These are phyloP conservation scores for Cantharis flavilabris DNA, from an alignment of 2,888 invertebrate genomes.

Conservation along the genomic window DNA sequence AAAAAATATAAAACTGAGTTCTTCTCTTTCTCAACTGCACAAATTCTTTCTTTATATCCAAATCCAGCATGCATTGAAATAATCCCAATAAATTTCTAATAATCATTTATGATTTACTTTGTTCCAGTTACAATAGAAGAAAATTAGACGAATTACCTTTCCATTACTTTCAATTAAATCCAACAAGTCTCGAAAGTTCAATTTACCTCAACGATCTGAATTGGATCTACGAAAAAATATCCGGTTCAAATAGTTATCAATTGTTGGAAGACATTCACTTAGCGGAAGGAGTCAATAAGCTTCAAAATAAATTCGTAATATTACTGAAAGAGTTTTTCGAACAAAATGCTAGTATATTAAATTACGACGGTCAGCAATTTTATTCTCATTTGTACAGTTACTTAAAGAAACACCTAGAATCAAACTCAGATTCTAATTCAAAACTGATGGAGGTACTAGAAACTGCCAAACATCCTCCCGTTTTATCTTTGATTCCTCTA, in stretches of 20 bases:
- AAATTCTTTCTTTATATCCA: not conserved
- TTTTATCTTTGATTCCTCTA: constrained; percentile 65
- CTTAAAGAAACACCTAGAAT: constrained; percentile 49
- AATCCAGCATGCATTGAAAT: not conserved
- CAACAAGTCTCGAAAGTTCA: constrained; percentile 65
- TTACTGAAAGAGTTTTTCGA: constrained; percentile 72
- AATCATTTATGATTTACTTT: constrained; percentile 17
- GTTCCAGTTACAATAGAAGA: constrained; percentile 73
- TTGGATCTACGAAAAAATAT: constrained; percentile 82
- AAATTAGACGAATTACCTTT: constrained; percentile 83
- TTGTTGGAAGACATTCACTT: constrained; percentile 77
- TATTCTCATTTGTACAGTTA: constrained; percentile 70
- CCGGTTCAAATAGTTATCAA: constrained; percentile 75
- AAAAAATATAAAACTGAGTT: not conserved
- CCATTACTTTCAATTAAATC: constrained; percentile 69
- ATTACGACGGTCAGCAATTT: constrained; percentile 82
- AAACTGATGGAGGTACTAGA: constrained; percentile 55
- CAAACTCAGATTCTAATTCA: constrained; percentile 38
- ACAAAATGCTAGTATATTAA: constrained; percentile 71
- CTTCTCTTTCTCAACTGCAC: not conserved
- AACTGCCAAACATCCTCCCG: constrained; percentile 60
- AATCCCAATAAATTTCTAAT: not conserved
- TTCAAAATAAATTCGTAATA: constrained; percentile 56
- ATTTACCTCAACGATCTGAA: constrained; percentile 74
- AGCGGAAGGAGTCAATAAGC: constrained; percentile 37